phyloP scores from a whole-genome alignment of 2,797 vertebrate genomes.

The Mormyrus hasselquistii region DNA sequence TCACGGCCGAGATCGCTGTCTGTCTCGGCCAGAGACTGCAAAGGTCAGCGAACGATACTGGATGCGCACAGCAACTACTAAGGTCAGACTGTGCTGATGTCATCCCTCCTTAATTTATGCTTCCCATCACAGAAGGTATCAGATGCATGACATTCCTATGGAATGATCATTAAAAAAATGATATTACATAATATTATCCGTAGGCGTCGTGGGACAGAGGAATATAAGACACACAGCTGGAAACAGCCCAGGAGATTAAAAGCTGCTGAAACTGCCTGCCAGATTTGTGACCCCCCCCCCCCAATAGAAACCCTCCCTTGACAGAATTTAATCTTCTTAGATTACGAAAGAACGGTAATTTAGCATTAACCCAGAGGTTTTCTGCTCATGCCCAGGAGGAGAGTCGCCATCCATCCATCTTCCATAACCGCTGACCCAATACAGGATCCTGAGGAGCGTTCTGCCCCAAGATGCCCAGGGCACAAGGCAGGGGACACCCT shows the following conservation, averaged over 20 bases:
- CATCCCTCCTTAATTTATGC: not conserved
- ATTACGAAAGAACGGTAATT: conserved; percentile 40
- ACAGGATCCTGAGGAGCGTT: not conserved
- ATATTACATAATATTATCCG: not conserved
- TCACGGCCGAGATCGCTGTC: not conserved
- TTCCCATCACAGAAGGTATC: not conserved
- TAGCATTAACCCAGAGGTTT: conserved; percentile 42
- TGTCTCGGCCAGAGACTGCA: not conserved
- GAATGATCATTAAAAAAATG: not conserved
- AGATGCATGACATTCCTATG: not conserved
- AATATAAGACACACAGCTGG: not conserved
- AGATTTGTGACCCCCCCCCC: not conserved
- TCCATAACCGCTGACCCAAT: not conserved
- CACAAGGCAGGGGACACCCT: not conserved
- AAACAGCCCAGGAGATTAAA: not conserved
- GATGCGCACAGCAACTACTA: not conserved
- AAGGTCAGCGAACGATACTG: not conserved
- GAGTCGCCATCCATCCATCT: not conserved
- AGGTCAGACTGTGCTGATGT: not conserved
- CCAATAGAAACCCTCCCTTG: not conserved
- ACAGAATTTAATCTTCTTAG: conserved; percentile 41
- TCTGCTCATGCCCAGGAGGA: not conserved
- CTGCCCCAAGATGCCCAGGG: not conserved
- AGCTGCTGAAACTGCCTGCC: not conserved
- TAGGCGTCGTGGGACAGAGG: not conserved